Conservation (phyloP, 2,113 vertebrate species). For the Phyllopteryx taeniolatus region DNA sequence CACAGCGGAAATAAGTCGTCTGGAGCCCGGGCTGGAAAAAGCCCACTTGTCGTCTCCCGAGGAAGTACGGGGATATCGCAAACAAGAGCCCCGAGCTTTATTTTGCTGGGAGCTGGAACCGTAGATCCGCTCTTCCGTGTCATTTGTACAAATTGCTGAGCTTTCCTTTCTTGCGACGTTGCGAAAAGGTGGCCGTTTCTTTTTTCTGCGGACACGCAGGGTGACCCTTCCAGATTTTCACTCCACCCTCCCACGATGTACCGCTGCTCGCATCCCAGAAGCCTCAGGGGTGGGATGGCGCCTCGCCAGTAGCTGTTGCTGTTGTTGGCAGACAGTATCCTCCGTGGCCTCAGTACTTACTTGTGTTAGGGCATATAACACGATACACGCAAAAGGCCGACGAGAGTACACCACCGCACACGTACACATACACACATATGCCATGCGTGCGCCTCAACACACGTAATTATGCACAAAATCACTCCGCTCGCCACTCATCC, state of each 20-base stretch:
- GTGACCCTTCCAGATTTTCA: constrained; percentile 54
- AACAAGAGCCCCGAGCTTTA: constrained; percentile 31
- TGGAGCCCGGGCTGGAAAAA: constrained; percentile 62
- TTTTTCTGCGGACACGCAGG: background rate
- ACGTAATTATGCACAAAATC: constrained; percentile 55
- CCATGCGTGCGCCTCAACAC: constrained; percentile 29
- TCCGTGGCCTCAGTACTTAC: constrained; percentile 71
- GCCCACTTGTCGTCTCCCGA: constrained; percentile 64
- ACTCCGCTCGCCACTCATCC: constrained; percentile 52
- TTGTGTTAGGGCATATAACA: constrained; percentile 71
- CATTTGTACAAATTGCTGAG: background rate
- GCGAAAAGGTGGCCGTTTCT: constrained; percentile 3
- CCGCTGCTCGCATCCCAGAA: constrained; percentile 51
- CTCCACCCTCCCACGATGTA: constrained; percentile 34
- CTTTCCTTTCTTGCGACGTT: background rate
- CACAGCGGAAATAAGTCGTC: constrained; percentile 60
- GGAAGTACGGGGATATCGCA: constrained; percentile 58
- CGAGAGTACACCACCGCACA: constrained; percentile 31
- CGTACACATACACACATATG: constrained; percentile 15
- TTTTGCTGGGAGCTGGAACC: background rate
- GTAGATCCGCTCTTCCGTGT: background rate
- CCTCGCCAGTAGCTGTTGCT: constrained; percentile 70
- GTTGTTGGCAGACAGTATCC: constrained; percentile 70
- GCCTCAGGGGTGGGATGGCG: constrained; percentile 69
- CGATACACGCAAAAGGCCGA: constrained; percentile 62